phyloP scores from a whole-genome alignment of 1,140 invertebrate species.

The Ceratosolen solmsi region DNA sequence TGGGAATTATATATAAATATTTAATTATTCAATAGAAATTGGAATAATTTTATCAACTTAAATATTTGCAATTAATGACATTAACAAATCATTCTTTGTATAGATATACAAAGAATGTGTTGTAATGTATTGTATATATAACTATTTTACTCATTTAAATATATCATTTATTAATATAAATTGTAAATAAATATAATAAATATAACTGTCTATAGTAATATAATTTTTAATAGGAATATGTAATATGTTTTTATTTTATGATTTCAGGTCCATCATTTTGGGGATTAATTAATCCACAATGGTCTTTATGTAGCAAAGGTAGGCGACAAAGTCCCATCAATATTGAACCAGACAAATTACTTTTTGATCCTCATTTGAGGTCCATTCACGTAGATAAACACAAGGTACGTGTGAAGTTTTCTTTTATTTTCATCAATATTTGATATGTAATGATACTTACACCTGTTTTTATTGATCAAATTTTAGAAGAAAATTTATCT shows the following conservation, averaged over 20 bases:
- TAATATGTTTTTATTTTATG: constrained; percentile 29
- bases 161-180: too few relatives aligned
- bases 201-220: neutral
- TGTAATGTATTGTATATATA: too few relatives aligned
- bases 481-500: constrained; percentile 6
- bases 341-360: constrained; percentile 91
- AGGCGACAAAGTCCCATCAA: constrained; percentile 95
- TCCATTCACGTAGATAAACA: constrained; percentile 91
- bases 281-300: constrained; percentile 97
- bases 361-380: constrained; percentile 94
- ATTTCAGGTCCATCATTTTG: constrained; percentile 95
- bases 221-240: neutral
- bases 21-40: too few relatives aligned
- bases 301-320: constrained; percentile 96
- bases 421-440: neutral
- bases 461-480: neutral
- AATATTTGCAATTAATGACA: too few relatives aligned
- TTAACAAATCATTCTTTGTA: too few relatives aligned
- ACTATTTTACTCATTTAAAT: too few relatives aligned
- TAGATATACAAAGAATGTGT: too few relatives aligned
- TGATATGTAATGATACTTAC: neutral
- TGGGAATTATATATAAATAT: too few relatives aligned
- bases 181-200: neutral
- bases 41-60: too few relatives aligned
- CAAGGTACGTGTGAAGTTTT: constrained; percentile 78